Evolutionary conservation across 2,888 invertebrate species (phyloP).

Genomic region (Apantesis nais): DNA sequence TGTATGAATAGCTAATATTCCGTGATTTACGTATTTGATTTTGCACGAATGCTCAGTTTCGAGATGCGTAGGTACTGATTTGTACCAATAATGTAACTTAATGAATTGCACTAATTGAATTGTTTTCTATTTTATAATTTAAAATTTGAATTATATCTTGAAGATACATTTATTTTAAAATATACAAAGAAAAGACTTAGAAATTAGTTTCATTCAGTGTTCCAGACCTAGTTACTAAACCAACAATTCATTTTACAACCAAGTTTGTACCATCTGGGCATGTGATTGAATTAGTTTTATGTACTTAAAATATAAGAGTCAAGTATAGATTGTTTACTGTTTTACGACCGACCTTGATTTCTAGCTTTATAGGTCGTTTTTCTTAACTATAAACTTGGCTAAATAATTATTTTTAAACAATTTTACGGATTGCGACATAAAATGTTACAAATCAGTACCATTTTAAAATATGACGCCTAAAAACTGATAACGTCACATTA

Average conservation of each 20-base stretch:
- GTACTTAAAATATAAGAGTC: background rate
- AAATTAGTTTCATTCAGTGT: background rate
- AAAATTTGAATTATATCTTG: slow-evolving; percentile 14
- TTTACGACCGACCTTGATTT: too few species aligned
- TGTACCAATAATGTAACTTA: slow-evolving; percentile 36
- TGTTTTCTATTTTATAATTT: slow-evolving; percentile 41
- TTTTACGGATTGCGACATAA: background rate
- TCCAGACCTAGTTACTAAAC: too few species aligned
- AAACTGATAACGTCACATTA: slow-evolving; percentile 50
- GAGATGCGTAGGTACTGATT: slow-evolving; percentile 43
- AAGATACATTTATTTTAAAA: too few species aligned
- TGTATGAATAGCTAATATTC: slow-evolving; percentile 65
- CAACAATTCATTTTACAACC: background rate
- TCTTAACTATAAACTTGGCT: background rate
- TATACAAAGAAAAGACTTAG: background rate
- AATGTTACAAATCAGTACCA: slow-evolving; percentile 50
- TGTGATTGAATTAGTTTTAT: background rate
- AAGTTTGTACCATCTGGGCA: background rate
- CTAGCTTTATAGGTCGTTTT: background rate
- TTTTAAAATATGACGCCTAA: slow-evolving; percentile 43
- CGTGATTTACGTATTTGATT: slow-evolving; percentile 68
- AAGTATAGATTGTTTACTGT: background rate
- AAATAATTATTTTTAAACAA: background rate
- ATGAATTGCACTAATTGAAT: slow-evolving; percentile 18
- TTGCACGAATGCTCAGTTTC: slow-evolving; percentile 44